These are phyloP conservation scores for Papilio glaucus DNA, from an alignment of 1,140 invertebrate genomes.

Conservation along the genomic window DNA sequence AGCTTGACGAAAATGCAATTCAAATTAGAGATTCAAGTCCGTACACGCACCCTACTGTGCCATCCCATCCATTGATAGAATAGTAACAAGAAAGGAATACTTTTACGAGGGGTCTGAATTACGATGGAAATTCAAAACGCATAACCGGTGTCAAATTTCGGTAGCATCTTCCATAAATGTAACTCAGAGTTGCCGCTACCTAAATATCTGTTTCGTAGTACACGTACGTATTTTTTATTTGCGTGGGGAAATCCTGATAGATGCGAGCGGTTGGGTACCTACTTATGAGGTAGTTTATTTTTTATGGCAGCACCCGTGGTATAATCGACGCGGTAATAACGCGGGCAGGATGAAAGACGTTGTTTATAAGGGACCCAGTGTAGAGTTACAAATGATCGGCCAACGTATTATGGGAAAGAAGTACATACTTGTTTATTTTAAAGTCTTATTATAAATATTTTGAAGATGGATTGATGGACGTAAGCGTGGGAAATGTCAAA, in stretches of 20 bases:
- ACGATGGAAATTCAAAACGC: constrained; percentile 17
- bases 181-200: constrained; percentile 52
- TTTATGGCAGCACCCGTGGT: constrained; percentile 55
- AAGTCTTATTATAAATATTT: constrained; percentile 65
- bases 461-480: constrained; percentile 33
- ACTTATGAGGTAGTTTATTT: constrained; percentile 50
- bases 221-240: constrained; percentile 13
- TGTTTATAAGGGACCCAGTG: constrained; percentile 65
- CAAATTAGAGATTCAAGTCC: constrained; percentile 14
- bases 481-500: constrained; percentile 29
- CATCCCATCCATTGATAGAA: constrained; percentile 8
- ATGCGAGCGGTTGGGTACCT: constrained; percentile 44
- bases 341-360: constrained; percentile 72
- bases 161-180: constrained; percentile 64
- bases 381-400: constrained; percentile 66
- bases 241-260: constrained; percentile 10
- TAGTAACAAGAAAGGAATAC: background rate
- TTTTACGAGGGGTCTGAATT: constrained; percentile 20
- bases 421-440: constrained; percentile 68
- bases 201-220: constrained; percentile 51
- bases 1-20: background rate
- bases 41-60: constrained; percentile 3
- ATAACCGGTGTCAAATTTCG: constrained; percentile 51
- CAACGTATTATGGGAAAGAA: constrained; percentile 44
- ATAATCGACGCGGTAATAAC: constrained; percentile 64